A percentile compares a stretch with the other conserved stretches of the same genome.
Conservation (phyloP, 2,888 invertebrate species). For the Drosophila atripex region DNA sequence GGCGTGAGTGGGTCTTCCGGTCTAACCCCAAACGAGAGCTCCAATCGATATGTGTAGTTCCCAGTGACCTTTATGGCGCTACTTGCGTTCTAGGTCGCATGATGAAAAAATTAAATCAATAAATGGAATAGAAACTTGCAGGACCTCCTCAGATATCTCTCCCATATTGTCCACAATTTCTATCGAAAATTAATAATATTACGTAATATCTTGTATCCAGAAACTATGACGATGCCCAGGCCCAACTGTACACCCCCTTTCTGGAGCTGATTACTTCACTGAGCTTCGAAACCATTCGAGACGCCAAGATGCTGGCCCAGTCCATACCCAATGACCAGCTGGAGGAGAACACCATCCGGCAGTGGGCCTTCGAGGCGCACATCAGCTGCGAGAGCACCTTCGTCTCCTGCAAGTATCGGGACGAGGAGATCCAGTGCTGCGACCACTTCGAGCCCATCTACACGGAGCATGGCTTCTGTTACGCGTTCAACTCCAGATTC, state of each 20-base stretch:
- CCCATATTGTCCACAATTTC: background rate
- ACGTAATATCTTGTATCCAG: background rate
- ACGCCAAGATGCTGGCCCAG: slow-evolving; percentile 64
- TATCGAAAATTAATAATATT: background rate
- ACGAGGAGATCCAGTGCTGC: slow-evolving; percentile 88
- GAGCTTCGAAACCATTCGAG: slow-evolving; percentile 82
- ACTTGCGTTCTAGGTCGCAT: too few species aligned
- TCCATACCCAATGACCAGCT: slow-evolving; percentile 63
- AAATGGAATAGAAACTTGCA: too few species aligned
- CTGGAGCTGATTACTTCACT: slow-evolving; percentile 83
- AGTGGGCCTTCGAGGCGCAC: slow-evolving; percentile 75
- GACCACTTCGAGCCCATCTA: slow-evolving; percentile 88
- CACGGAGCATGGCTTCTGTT: slow-evolving; percentile 90
- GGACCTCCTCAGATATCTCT: too few species aligned
- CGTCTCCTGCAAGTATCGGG: slow-evolving; percentile 88
- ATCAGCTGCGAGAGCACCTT: slow-evolving; percentile 86
- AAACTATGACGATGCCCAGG: slow-evolving; percentile 71
- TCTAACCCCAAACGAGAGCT: too few species aligned
- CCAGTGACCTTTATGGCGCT: too few species aligned
- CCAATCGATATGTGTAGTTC: background rate
- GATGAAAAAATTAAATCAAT: too few species aligned
- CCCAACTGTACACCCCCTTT: slow-evolving; percentile 76
- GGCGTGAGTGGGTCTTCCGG: slow-evolving; percentile 66
- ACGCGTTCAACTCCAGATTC: slow-evolving; percentile 87
- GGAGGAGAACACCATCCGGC: slow-evolving; percentile 69